Evolutionary conservation across 2,888 invertebrate genomes (phyloP), one percentile per base, ranked within the genome.

Genomic region (Thereva unica): DNA sequence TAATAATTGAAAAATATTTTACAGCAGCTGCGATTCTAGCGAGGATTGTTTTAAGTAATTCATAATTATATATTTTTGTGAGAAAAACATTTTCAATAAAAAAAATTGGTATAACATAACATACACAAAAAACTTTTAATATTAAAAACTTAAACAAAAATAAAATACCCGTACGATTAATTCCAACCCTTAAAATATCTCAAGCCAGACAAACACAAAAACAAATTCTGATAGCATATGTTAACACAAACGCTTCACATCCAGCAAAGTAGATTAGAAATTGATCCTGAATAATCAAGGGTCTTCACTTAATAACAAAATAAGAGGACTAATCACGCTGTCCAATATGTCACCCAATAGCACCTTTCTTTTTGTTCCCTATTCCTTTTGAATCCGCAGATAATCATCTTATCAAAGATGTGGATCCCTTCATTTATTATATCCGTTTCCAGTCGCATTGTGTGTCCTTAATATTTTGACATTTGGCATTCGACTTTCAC

Each of bases 251-350:
- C 47, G 23, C 10, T 38, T 10, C 8, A 12, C 23, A 49, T 12
- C 59, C 34, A 35, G 7, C 8, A 44, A 57, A 57, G 45, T n/a
- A 37, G 44, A 57, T 57, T 44, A 57, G 59, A 4, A 38, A 40
- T 49, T 50, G 41, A 61, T 61, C 40, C 41, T 9, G 4, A 23
- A 9, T 35, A 35, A 12, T 40, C 23, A 40, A 42, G 44, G n/a
- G 44, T 44, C 38, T 52, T 59, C 42, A 47, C 42, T 70, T 74
- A 72, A 73, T 72, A 70, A 68, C 69, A 71, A 69, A 72, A 72
- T 71, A 53, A 71, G 61, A 70, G 68, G 69, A 68, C 66, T 72
- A 71, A 72, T 71, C 74, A 74, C 74, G 72, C 64, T 61, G 68
- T 70, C 70, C 74, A 73, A 73, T 73, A 72, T 74, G 74, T 69